Evolutionary conservation across 2,797 vertebrate species (phyloP), one percentile per base, ranked within the genome.

Genomic region (Delichon dasypus): DNA sequence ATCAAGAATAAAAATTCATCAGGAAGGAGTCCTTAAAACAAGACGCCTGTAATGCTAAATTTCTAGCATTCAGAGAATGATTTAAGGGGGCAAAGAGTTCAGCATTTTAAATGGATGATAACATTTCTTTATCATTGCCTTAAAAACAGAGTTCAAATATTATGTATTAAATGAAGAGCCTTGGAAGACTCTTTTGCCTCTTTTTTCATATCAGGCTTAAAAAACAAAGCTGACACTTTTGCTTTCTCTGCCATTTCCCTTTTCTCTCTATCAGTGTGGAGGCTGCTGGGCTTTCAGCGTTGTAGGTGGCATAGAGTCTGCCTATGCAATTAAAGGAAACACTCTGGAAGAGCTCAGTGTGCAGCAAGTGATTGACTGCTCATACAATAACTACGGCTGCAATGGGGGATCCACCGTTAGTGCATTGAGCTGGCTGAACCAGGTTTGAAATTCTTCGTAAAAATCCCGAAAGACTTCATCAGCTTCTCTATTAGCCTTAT

Each of bases 231-330:
- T 96, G 78, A 84, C 55, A 84, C 55, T 85, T 47, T 6, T 38
- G 47, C 13, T 62, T 38, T 77, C 30, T 94, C 38, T 54, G 21
- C 53, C 4, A 2, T 94, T 85, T 93, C 61, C 22, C 12, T 55
- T 79, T 75, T 89, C 45, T 88, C 32, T 57, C 18, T 89, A 20
- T 17, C 96, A 99, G 99, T 99, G 99, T 95, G 99, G 99, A 72
- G 99, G 98, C 48, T 99, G 99, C 92, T 99, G 99, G 99, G 99
- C 99, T 25, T 99, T 99, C 95, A 99, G 99, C 1, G 96, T 99
- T 57, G 99, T 99, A 2, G 98, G 98, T 29, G 97, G 98, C 3
- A 86, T 98, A 64, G 98, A 99, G 92, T 98, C 99, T 3, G 98
- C 96, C 20, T 96, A 94, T 67, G 98, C 98, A 23, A 98, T 98